A percentile compares a stretch with the other conserved stretches of the same genome.
Conservation (phyloP, 2,888 invertebrate genomes). For the Ischnus inquisitorius region DNA sequence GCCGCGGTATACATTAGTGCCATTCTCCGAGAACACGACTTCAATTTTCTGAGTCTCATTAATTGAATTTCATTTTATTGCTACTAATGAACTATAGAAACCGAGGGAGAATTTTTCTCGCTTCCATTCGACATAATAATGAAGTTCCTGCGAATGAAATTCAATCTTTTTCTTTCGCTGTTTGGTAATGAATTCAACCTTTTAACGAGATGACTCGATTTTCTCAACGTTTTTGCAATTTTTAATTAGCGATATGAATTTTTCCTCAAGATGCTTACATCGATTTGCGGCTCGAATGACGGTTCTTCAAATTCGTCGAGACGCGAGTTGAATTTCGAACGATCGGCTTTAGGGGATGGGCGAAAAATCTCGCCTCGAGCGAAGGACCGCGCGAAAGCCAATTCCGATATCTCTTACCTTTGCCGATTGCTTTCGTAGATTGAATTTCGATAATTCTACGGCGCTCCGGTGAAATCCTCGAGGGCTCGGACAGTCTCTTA, state of each 20-base stretch:
- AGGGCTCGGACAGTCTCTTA: conserved; percentile 11
- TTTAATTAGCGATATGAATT: background rate
- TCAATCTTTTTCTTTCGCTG: background rate
- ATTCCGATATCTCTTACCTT: conserved; percentile 70
- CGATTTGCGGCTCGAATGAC: background rate
- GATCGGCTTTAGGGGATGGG: background rate
- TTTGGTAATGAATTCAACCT: background rate
- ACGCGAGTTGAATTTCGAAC: background rate
- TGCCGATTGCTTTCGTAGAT: conserved; percentile 69
- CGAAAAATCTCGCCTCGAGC: background rate
- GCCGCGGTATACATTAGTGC: conserved; percentile 32
- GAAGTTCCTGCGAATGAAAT: background rate
- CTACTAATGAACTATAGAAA: conserved; percentile 53
- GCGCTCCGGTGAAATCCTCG: conserved; percentile 32
- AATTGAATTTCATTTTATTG: conserved; percentile 62
- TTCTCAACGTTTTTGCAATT: background rate
- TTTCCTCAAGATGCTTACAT: background rate
- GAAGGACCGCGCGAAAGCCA: conserved; percentile 14
- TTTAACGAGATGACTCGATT: background rate
- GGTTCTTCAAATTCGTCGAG: background rate
- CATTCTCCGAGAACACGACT: conserved; percentile 32
- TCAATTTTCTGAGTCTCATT: conserved; percentile 32
- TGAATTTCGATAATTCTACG: conserved; percentile 69
- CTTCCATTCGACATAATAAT: background rate
- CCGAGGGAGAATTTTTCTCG: conserved; percentile 13